phyloP scores from a whole-genome alignment of 2,888 invertebrate species.

The Watsonalla cultraria region DNA sequence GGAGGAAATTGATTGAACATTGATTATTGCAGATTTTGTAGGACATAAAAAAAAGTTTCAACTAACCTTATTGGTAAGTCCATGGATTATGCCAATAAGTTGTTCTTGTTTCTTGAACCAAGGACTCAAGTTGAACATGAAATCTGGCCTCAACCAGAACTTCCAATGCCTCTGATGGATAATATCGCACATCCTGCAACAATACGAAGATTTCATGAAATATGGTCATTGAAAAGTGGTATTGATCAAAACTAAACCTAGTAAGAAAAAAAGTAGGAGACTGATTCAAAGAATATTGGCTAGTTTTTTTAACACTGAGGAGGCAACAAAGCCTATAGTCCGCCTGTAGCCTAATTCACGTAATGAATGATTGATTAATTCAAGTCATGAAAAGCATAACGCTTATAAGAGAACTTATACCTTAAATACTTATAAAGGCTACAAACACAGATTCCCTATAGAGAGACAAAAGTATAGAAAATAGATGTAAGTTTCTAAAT shows the following conservation, averaged over 20 bases:
- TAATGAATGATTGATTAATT: too few species aligned
- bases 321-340: too few species aligned
- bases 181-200: conserved; percentile 85
- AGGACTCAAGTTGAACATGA: conserved; percentile 83
- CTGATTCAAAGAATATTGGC: too few species aligned
- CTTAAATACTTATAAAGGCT: neutral
- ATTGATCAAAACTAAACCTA: too few species aligned
- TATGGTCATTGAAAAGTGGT: too few species aligned
- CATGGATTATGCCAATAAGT: conserved; percentile 84
- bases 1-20: too few species aligned
- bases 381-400: too few species aligned
- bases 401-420: too few species aligned
- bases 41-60: neutral
- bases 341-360: too few species aligned
- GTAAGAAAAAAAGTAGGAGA: too few species aligned
- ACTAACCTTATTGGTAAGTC: conserved; percentile 84
- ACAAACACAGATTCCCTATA: neutral
- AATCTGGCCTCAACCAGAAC: conserved; percentile 84
- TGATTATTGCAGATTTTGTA: neutral
- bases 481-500: neutral
- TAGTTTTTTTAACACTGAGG: too few species aligned
- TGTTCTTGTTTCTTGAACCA: conserved; percentile 83
- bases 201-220: neutral
- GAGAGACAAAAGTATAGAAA: neutral
- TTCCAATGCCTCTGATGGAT: conserved; percentile 88